A percentile compares a stretch with the other conserved stretches of the same genome.
These are phyloP conservation scores for Aphaenogaster floridana DNA, from an alignment of 1,140 invertebrate species.

Conservation along the genomic window DNA sequence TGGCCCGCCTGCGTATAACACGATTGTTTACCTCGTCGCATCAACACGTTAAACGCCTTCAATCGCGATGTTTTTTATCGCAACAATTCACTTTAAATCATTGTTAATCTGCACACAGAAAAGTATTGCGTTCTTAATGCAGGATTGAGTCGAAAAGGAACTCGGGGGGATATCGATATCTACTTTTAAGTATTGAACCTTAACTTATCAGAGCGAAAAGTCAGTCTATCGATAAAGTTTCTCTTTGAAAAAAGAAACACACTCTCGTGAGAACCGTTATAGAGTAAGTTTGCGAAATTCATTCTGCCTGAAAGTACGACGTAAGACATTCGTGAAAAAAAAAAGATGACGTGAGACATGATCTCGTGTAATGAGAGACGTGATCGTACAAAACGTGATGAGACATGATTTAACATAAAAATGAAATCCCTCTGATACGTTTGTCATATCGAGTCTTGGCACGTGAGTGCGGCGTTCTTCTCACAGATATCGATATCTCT, in stretches of 20 bases:
- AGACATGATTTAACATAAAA: constrained; percentile 14
- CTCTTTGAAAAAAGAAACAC: not conserved
- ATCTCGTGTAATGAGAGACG: not conserved
- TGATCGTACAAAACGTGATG: not conserved
- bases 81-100: not conserved
- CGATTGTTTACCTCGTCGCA: not conserved
- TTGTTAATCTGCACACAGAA: not conserved
- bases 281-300: constrained; percentile 17
- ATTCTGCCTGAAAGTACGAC: constrained; percentile 4
- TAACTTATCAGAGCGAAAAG: not conserved
- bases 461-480: not conserved
- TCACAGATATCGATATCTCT: not conserved
- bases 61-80: not conserved
- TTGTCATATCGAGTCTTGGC: not conserved
- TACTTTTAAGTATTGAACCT: not conserved
- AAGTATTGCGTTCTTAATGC: not conserved
- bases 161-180: not conserved
- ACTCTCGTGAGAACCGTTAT: not conserved
- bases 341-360: not conserved
- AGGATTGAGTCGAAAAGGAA: not conserved
- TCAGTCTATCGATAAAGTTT: not conserved
- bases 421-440: not conserved
- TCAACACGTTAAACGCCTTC: not conserved
- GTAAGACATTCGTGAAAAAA: not conserved
- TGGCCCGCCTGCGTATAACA: not conserved